Base-by-base conservation (phyloP, 1,140 invertebrate genomes). In the Mercenaria mercenaria region DNA sequence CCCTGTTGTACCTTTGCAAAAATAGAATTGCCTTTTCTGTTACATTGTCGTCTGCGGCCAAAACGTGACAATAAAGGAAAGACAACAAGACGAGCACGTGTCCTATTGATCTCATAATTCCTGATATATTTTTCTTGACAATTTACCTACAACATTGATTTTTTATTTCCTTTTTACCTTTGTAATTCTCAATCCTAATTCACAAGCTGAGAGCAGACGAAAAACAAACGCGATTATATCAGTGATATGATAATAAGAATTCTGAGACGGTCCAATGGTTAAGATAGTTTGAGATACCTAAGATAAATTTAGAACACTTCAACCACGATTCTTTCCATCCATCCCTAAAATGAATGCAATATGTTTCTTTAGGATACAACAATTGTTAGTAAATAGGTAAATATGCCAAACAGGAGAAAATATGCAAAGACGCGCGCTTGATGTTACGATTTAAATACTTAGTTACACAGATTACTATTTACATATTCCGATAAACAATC, bases 1-100 rank as follows among this genome's bases (percentile, higher is more conserved):
- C 81, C 23, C 29, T 23, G 64, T 93, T 83, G 59, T 93, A 93
- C 29, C 64, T 47, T 13, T 91, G 81, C 41, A 93, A 29, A 67
- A 91, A 93, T 6, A 52, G 47, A 37, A 39, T 34, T 34, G 91
- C 93, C 18, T 13, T 32, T 39, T 23, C 59, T 64, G 11, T 39
- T 26, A 39, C 67, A 39, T 39, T 64, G 59, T 72, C 67, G 67
- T 72, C 37, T 72, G 34, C 34, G 11, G 67, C 67, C 4, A 15
- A 26, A 29, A 3, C 32, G 18, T 4, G 8, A 72, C 67, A 72
- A 29, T 6, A 72, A 72, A 23, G 18, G 18, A 72, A 37, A 39
- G 20, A 1, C 34, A 41, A 39, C 3, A 72, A 39, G 13, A 72
- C 32, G 20, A 39, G 1, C 1, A 32, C 18, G 18, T 72, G 15